phyloP scores from a whole-genome alignment of 2,888 invertebrate genomes.

The Leucoptera coffeella region DNA sequence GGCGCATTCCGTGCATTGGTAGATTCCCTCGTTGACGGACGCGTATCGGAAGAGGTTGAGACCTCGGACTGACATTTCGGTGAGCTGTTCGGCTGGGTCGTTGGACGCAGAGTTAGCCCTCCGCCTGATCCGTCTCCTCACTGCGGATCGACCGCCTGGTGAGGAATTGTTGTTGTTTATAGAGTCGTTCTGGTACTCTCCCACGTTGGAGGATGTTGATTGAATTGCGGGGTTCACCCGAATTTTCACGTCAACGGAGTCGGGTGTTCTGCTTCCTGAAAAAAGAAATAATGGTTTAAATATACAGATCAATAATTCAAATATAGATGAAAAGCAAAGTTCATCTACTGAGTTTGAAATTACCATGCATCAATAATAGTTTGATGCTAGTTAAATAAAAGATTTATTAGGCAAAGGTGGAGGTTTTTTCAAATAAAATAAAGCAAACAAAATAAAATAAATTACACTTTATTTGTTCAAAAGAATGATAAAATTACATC shows the following conservation, averaged over 20 bases:
- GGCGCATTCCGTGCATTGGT: conserved; percentile 89
- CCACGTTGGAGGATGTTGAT: conserved; percentile 29
- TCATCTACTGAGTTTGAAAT: too few relatives aligned
- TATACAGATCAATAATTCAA: too few relatives aligned
- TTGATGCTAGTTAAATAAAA: too few relatives aligned
- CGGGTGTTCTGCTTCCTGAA: conserved; percentile 38
- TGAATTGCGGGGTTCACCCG: conserved; percentile 38
- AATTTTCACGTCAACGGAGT: conserved; percentile 37
- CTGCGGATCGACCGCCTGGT: conserved; percentile 50
- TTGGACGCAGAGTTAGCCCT: conserved; percentile 76
- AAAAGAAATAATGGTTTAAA: too few relatives aligned
- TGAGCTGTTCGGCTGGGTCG: conserved; percentile 83
- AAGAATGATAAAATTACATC: conserved; percentile 44
- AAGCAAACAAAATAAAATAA: conserved; percentile 40
- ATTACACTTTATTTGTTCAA: conserved; percentile 53
- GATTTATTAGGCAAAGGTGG: too few relatives aligned
- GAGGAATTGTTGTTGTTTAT: conserved; percentile 45
- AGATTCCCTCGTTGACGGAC: conserved; percentile 81
- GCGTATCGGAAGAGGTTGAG: conserved; percentile 87
- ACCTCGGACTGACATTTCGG: conserved; percentile 88
- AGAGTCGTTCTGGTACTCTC: conserved; percentile 42
- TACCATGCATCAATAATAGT: too few relatives aligned
- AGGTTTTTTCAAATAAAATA: conserved; percentile 14
- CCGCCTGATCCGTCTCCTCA: conserved; percentile 68
- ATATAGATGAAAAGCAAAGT: too few relatives aligned